phyloP scores from a whole-genome alignment of 2,797 vertebrate species.

The Epinephelus coioides region DNA sequence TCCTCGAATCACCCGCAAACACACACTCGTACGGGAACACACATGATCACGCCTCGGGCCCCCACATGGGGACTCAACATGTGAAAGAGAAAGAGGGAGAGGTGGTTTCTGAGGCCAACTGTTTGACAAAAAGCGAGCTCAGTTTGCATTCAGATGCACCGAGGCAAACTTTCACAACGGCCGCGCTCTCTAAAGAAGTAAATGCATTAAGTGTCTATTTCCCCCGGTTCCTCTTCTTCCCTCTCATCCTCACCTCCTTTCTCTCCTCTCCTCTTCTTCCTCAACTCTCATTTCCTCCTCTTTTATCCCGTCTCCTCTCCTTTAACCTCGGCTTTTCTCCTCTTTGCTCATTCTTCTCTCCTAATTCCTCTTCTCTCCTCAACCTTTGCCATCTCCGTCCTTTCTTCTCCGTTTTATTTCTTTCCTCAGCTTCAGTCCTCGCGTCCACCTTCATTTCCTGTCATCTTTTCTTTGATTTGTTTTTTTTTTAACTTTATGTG shows the following conservation, averaged over 20 bases:
- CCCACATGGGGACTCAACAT: background rate
- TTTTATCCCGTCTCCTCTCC: background rate
- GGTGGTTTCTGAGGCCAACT: slow-evolving; percentile 53
- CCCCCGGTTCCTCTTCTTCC: slow-evolving; percentile 12
- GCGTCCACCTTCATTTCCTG: background rate
- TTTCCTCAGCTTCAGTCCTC: background rate
- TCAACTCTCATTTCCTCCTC: slow-evolving; percentile 3
- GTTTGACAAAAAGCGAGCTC: slow-evolving; percentile 45
- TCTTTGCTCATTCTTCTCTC: background rate
- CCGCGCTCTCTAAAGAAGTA: slow-evolving; percentile 8
- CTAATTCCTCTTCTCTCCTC: background rate
- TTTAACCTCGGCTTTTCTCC: slow-evolving; percentile 9
- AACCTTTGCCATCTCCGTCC: background rate
- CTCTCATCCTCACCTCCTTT: slow-evolving; percentile 4
- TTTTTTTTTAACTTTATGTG: background rate
- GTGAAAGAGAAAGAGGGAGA: slow-evolving; percentile 8
- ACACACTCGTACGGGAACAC: background rate
- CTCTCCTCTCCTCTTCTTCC: slow-evolving; percentile 14
- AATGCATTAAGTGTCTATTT: slow-evolving; percentile 27
- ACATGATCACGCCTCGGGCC: background rate
- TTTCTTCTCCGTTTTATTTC: background rate
- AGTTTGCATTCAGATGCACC: slow-evolving; percentile 65
- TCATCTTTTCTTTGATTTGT: no score
- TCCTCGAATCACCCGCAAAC: slow-evolving; percentile 41
- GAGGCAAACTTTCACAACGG: slow-evolving; percentile 46